A percentile compares a stretch with the other conserved stretches of the same genome.
These are phyloP conservation scores for Phocoena sinus DNA, from an alignment of 2,113 vertebrate species.

Conservation along the genomic window DNA sequence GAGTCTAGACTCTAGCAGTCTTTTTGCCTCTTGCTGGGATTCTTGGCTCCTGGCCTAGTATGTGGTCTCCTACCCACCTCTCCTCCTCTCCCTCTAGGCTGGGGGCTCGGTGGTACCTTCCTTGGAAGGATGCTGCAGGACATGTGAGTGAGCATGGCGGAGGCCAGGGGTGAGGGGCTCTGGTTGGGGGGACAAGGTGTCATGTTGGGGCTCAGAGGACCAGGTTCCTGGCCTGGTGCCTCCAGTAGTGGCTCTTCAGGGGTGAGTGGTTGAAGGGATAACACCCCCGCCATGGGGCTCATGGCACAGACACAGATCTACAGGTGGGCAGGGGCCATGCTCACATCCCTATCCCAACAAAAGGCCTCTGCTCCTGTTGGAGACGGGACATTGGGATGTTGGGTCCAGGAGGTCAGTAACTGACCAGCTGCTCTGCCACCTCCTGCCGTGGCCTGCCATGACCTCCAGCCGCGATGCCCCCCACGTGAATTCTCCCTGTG, in stretches of 20 bases:
- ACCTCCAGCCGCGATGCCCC: neutral
- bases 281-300: neutral
- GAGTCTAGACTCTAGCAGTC: neutral
- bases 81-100: conserved; percentile 79
- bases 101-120: conserved; percentile 93
- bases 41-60: neutral
- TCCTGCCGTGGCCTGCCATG: neutral
- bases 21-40: neutral
- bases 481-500: neutral
- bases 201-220: neutral
- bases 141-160: conserved; percentile 88
- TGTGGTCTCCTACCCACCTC: neutral
- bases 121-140: conserved; percentile 97
- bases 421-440: neutral
- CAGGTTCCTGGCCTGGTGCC: neutral
- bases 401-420: neutral
- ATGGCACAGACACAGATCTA: neutral
- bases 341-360: neutral
- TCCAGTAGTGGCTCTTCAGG: neutral
- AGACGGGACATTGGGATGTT: neutral
- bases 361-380: neutral
- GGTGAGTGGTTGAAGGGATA: neutral
- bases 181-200: neutral
- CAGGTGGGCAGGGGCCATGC: neutral
- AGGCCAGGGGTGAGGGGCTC: neutral